Conservation (phyloP, 2,797 vertebrate species). For the Pristis pectinata region DNA sequence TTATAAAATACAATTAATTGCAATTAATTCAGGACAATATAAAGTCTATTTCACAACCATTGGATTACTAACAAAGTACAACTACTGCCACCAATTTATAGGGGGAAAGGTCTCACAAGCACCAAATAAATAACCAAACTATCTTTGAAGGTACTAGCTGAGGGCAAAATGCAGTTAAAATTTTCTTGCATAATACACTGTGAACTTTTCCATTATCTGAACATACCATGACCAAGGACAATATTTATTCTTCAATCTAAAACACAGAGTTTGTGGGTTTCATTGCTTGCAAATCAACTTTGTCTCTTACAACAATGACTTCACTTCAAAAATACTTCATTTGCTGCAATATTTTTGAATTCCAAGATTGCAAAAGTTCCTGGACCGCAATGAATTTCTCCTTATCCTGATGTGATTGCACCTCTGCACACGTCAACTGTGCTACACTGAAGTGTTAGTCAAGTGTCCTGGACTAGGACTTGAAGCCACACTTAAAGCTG, state of each 20-base stretch:
- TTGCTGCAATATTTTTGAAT: neutral
- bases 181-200: neutral
- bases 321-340: neutral
- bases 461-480: neutral
- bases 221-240: neutral
- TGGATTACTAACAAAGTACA: neutral
- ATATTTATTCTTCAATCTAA: neutral
- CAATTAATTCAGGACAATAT: neutral
- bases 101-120: neutral
- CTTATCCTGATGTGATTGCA: neutral
- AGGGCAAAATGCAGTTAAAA: neutral
- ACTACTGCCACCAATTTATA: neutral
- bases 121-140: slow-evolving; percentile 10
- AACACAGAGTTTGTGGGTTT: neutral
- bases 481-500: neutral
- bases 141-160: neutral
- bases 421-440: neutral
- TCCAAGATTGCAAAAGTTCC: too few relatives aligned
- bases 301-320: neutral
- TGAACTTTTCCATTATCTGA: neutral
- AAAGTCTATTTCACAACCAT: neutral
- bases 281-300: neutral
- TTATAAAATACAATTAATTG: neutral
- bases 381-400: too few relatives aligned
- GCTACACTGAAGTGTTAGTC: neutral